Evolutionary conservation across 2,113 vertebrate species (phyloP), one percentile per base, ranked within the genome.

Genomic region (Vulpes lagopus): DNA sequence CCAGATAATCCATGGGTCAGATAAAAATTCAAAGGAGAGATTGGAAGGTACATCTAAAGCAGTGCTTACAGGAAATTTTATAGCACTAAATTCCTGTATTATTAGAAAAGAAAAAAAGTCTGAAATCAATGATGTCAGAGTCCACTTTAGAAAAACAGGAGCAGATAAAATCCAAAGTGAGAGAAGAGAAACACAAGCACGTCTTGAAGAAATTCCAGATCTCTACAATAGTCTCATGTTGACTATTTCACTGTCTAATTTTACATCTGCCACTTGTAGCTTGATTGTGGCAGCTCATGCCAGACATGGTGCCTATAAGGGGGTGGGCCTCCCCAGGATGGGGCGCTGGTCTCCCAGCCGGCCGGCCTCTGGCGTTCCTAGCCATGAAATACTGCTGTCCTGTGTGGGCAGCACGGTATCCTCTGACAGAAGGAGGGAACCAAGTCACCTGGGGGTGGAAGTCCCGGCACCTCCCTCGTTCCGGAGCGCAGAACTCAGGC

Each of bases 341-440:
- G 5, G 27, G 3, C 1, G 1, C 38, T 15, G 35, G 11, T 10
- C 6, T 65, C 6, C 25, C 23, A 4, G 32, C 53, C 1, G 1
- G n/a, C 23, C 20, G 22, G 20, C 25, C 80, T 25, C 71, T 16
- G 59, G 53, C 5, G 23, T n/a, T 30, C 8, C 2, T 27, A 43
- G 49, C 53, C 1, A 2, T 9, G 27, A 23, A 38, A 11, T 5
- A 5, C 0, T 0, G 8, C 7, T 4, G 2, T 22, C 8, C 53
- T 20, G 16, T 27, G 1, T 22, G n/a, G 38, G 6, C 55, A 64
- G 43, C 64, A 3, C 10, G 0, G 1, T 0, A 2, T 64, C 30
- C n/a, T 80, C 27, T 2, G 25, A 5, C 23, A 4, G 25, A 93
- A 12, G 15, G 27, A 2, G 4, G 73, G 73, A 20, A 32, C 30